These are phyloP conservation scores for Aplodontia rufa DNA, from an alignment of 2,113 vertebrate genomes.

Conservation along the genomic window DNA sequence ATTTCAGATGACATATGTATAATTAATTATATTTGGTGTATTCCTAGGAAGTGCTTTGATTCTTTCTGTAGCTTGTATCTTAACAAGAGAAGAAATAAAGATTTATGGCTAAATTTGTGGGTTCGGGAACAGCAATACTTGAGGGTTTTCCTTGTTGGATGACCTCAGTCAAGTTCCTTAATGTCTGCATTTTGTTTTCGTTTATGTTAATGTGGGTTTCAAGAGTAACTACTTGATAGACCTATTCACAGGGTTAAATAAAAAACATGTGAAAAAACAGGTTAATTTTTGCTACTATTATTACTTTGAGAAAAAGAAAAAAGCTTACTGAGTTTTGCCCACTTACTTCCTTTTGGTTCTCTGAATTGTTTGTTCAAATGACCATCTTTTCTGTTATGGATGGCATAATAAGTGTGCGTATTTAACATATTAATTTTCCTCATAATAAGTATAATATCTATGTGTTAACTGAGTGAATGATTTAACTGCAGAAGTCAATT, in stretches of 20 bases:
- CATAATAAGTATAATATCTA: not conserved
- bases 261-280: not conserved
- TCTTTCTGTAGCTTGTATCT: not conserved
- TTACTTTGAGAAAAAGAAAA: not conserved
- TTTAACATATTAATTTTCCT: slow-evolving; percentile 37
- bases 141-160: not conserved
- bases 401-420: not conserved
- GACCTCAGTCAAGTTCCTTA: not conserved
- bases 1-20: not conserved
- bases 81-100: not conserved
- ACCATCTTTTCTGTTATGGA: not conserved
- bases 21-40: not conserved
- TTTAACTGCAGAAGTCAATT: not conserved
- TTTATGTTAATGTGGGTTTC: not conserved
- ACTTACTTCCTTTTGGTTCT: slow-evolving; percentile 32
- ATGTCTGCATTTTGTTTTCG: not conserved
- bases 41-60: not conserved
- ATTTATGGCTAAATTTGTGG: not conserved
- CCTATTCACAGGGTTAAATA: not conserved
- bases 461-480: slow-evolving; percentile 1
- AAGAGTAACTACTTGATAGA: not conserved
- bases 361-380: slow-evolving; percentile 29
- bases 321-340: not conserved
- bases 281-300: not conserved
- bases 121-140: not conserved